Base-by-base conservation (phyloP, 2,888 invertebrate species). In the Agonopterix alstromeriana region DNA sequence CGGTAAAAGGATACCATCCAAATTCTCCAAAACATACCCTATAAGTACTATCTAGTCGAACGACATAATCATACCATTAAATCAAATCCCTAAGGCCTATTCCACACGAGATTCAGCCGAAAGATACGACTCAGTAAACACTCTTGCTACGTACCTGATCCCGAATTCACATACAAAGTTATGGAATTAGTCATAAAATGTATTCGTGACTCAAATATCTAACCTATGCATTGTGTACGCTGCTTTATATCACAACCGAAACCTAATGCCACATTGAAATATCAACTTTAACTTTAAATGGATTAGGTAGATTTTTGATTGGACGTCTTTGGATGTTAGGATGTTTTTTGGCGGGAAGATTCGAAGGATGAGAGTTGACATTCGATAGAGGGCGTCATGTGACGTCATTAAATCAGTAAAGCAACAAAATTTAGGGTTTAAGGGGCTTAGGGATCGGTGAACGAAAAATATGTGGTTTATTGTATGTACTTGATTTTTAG, bases 131-230 rank as follows among this genome's bases (percentile, higher is more conserved):
- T 67, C 67, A 70, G 82, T 84, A 85, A 83, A 86, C 85, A 84
- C 76, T 71, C 73, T 67, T 63, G 57, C 56, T 59, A 66, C 63
- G 63, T 77, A 82, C 83, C 82, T 84, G 84, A 82, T 83, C 83
- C 84, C 82, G 71, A 79, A 84, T 83, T 82, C 87, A 81, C 87
- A 87, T 88, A 86, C 83, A 82, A 84, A 88, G 87, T 88, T 88
- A 88, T 88, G 86, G 86, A 88, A 87, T 88, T 88, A 88, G 82
- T 87, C 87, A 84, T 88, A 88, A 88, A 88, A 88, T 85, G 85
- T 80, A 77, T 83, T 79, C 87, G 87, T 88, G 87, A 86, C 87
- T 87, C 80, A 87, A 88, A 87, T 88, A 83, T 82, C 82, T 82
- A 87, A 83, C 85, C 78, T 82, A 79, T 82, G 77, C 79, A 74